These are phyloP conservation scores for Ctenochaetus hawaiiensis DNA, from an alignment of 2,797 vertebrate species.

Conservation along the genomic window DNA sequence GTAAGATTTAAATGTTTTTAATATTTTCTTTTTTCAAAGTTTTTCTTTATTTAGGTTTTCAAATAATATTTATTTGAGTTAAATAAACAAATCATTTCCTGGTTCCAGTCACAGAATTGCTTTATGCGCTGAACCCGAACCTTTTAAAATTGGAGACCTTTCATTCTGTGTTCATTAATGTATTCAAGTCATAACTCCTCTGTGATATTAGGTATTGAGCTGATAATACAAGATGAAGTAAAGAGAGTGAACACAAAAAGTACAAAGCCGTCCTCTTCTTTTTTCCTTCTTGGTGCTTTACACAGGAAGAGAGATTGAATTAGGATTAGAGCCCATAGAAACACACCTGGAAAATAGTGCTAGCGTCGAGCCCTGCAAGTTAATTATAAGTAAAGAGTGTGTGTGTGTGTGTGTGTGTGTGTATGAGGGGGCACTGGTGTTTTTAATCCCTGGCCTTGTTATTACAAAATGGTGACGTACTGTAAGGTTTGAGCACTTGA, in stretches of 20 bases:
- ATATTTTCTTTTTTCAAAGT: not conserved
- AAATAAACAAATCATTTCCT: constrained; percentile 24
- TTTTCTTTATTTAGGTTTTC: constrained; percentile 4
- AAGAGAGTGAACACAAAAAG: constrained; percentile 42
- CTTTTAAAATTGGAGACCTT: not conserved
- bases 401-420: constrained; percentile 55
- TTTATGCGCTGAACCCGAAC: constrained; percentile 1
- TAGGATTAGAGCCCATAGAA: constrained; percentile 65
- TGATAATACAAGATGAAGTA: constrained; percentile 29
- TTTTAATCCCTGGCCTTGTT: constrained; percentile 85
- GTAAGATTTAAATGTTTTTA: constrained; percentile 7
- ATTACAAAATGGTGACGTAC: constrained; percentile 67
- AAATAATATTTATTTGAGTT: not conserved
- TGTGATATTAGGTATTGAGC: constrained; percentile 30
- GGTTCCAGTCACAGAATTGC: not conserved
- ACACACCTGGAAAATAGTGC: constrained; percentile 71
- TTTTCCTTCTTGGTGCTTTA: constrained; percentile 33
- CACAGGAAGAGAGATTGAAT: constrained; percentile 48
- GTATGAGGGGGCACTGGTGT: constrained; percentile 79
- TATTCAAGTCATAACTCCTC: constrained; percentile 20
- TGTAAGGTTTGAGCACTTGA: constrained; percentile 68
- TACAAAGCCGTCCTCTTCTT: constrained; percentile 13
- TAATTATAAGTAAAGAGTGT: constrained; percentile 72
- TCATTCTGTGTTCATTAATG: constrained; percentile 1
- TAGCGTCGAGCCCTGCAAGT: constrained; percentile 54